Evolutionary conservation across 2,888 invertebrate species (phyloP).

Genomic region (Tortrix viridana): DNA sequence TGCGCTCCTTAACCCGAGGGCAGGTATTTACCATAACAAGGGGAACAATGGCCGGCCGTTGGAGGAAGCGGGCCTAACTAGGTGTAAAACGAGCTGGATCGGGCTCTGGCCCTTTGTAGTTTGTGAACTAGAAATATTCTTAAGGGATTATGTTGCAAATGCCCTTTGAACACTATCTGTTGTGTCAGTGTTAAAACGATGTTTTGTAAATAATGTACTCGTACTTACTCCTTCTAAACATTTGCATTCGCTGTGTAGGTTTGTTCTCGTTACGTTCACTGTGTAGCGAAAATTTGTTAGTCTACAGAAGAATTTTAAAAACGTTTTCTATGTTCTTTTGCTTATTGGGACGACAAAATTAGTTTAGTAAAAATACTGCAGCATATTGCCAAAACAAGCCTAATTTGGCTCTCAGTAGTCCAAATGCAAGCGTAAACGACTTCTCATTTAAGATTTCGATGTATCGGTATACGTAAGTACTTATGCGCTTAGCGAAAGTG

Average conservation of each 20-base stretch:
- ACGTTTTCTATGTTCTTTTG: too few species aligned
- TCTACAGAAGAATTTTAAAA: not conserved
- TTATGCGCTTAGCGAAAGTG: slow-evolving; percentile 66
- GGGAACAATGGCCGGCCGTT: slow-evolving; percentile 47
- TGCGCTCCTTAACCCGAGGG: slow-evolving; percentile 54
- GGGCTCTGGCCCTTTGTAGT: slow-evolving; percentile 49
- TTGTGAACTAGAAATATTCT: slow-evolving; percentile 42
- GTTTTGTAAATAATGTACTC: slow-evolving; percentile 18
- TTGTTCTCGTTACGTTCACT: not conserved
- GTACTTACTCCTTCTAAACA: slow-evolving; percentile 13
- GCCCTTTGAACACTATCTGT: slow-evolving; percentile 36
- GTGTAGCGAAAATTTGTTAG: not conserved
- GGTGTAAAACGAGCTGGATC: slow-evolving; percentile 69
- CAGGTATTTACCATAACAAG: slow-evolving; percentile 78
- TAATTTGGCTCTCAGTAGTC: not conserved
- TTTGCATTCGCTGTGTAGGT: slow-evolving; percentile 21
- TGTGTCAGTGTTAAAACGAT: slow-evolving; percentile 19
- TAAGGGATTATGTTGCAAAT: slow-evolving; percentile 36
- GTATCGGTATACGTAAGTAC: slow-evolving; percentile 13
- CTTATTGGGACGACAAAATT: too few species aligned
- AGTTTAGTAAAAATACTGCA: not conserved
- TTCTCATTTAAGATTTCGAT: slow-evolving; percentile 23
- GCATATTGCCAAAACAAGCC: not conserved
- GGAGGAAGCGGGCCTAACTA: slow-evolving; percentile 65
- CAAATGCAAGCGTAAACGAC: not conserved